Conservation (phyloP, 2,888 invertebrate species). For the Entomobrya multifasciata region DNA sequence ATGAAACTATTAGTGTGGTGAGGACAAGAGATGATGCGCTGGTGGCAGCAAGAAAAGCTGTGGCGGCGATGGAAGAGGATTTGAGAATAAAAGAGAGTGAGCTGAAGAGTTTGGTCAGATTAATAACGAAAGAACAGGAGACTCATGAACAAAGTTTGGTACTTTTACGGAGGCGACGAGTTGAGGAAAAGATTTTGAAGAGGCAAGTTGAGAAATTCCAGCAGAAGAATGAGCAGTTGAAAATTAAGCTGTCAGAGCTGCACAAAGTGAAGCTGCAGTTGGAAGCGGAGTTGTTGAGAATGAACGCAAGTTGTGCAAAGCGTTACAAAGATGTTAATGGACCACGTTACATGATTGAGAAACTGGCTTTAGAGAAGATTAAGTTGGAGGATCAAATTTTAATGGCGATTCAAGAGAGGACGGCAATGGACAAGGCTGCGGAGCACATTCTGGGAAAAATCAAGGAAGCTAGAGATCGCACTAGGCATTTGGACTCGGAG, state of each 20-base stretch:
- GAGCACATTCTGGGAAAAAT: constrained; percentile 81
- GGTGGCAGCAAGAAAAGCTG: constrained; percentile 74
- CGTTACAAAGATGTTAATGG: constrained; percentile 81
- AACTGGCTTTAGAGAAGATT: constrained; percentile 83
- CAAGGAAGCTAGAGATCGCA: constrained; percentile 83
- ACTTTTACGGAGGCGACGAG: constrained; percentile 75
- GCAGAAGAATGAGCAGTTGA: constrained; percentile 65
- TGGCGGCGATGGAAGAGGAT: constrained; percentile 74
- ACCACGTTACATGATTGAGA: constrained; percentile 81
- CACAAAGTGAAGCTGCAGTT: constrained; percentile 67
- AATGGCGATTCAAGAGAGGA: constrained; percentile 85
- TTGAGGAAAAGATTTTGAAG: constrained; percentile 77
- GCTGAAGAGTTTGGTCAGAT: constrained; percentile 71
- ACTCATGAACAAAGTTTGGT: constrained; percentile 75
- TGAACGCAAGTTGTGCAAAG: constrained; percentile 82
- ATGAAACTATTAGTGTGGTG: constrained; percentile 78
- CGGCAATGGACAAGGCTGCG: constrained; percentile 87
- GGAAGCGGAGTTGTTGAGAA: constrained; percentile 81
- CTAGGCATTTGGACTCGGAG: constrained; percentile 83
- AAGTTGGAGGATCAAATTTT: constrained; percentile 86
- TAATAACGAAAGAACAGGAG: constrained; percentile 78
- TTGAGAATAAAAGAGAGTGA: constrained; percentile 75
- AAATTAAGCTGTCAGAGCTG: constrained; percentile 69
- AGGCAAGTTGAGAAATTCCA: constrained; percentile 70
- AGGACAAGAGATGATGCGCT: constrained; percentile 78